Evolutionary conservation across 2,888 invertebrate species (phyloP), one percentile per base, ranked within the genome.

Genomic region (Drosophila anomalata): DNA sequence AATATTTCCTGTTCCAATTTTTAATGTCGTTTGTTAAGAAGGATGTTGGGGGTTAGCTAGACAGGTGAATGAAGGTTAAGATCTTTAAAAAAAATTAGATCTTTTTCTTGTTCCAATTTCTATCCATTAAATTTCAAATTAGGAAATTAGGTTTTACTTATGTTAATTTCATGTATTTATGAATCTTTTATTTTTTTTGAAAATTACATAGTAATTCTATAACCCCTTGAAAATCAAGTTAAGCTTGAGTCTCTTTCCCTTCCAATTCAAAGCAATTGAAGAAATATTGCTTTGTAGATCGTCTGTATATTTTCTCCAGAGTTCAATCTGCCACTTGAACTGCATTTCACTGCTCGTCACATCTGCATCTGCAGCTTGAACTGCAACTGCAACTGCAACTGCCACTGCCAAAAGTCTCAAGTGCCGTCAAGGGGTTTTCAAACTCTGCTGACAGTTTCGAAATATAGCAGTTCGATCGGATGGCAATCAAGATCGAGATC

Each of bases 371-470:
- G 41, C 33, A 22, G 6, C 44, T 12, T 9, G 12, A 36, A 12
- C n/a, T 36, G n/a, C n/a, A 36, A n/a, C 36, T 36, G 36, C 12
- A 12, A 36, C 36, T 36, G 36, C n/a, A 9, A 22, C 50, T 26
- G 50, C 50, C 26, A 50, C 48, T 24, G 14, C 33, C 24, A 29
- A 26, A n/a, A n/a, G 41, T 56, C 70, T 72, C 60, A 80, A 78
- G 78, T 78, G 59, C 33, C n/a, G 8, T 54, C 61, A 48, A 60
- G 57, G 62, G 66, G 20, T 61, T 67, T 63, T 77, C 41, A 56
- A 63, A 66, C 73, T 51, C 53, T 51, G 74, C 72, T 77, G 78
- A 83, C 78, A 83, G 65, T 69, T 70, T 78, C 52, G 78, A 69
- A 52, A 73, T 73, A 20, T 44, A 73, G 74, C 74, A 48, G 46